Base-by-base conservation (phyloP, 2,888 invertebrate species). In the Mesorhabditis spiculigera region DNA sequence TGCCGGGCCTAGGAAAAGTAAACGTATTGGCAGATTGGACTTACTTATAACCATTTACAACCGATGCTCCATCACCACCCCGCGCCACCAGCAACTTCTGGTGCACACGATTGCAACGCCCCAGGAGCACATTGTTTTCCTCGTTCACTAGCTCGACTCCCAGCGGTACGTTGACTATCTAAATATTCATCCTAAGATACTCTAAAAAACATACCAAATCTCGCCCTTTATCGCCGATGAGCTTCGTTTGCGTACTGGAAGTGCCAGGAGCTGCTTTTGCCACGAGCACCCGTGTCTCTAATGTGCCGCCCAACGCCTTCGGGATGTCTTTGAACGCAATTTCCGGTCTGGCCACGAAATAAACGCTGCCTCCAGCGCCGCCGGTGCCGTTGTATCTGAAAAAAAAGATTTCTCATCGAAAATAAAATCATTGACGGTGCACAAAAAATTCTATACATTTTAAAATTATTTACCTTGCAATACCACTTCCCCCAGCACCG, bases 321-420 rank as follows among this genome's bases (percentile, higher is more conserved):
- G 67, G 70, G 65, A 83, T 75, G 50, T 79, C 73, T 4, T 68
- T 63, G 62, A 83, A 83, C 4, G 79, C 71, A 63, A 82, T 68
- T 41, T 74, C 72, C 4, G 73, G 75, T 63, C 69, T 75, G 5
- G 82, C 71, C 3, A 75, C 68, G 43, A 82, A 72, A 65, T 74
- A 81, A 3, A 84, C 77, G 62, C 71, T 71, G 41, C 84, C 84
- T 5, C 84, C 84, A 58, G 69, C 66, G 13, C 84, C 84, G 13
- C 84, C 84, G 63, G 81, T 70, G 43, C 83, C 84, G 69, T 84
- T 81, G 70, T 82, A 85, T 42, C 82, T 80, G 65, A 44, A 71
- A 71, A 28, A 42, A 28, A 28, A 28, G 28, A 28, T 28, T 28
- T 28, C 28, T 28, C 28, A 1, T 28, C 28, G 28, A 28, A 28